Evolutionary conservation across 2,797 vertebrate species (phyloP), one percentile per base, ranked within the genome.

Genomic region (Xiphorhynchus erythropygius): DNA sequence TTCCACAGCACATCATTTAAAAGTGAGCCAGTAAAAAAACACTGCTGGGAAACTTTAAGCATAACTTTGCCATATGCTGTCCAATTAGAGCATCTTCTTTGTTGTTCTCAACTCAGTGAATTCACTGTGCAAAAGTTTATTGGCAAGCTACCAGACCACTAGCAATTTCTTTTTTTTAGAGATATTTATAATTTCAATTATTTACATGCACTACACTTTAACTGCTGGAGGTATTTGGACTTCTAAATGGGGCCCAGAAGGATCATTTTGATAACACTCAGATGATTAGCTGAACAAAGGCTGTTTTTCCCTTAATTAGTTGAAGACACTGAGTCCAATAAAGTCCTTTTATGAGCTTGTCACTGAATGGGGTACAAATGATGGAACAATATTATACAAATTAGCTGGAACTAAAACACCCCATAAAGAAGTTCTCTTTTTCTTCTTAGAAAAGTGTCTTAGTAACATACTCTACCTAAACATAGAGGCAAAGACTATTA

Each of bases 101-200:
- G 27, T 69, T 78, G 30, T 82, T 93, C 76, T 93, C 87, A 91
- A 30, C 49, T 95, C 46, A 35, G 33, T 81, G 74, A 95, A 59
- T 73, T 67, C 46, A 59, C 35, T 27, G 30, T 39, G 59, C 27
- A 62, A 27, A 28, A 84, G 27, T 91, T 83, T 94, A 41, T 67
- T 88, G 57, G 84, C 47, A 93, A 95, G 57, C 49, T 70, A 59
- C 64, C 81, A 94, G 87, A 84, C 73, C 68, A 87, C 75, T 85
- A 85, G 28, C 49, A 76, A 94, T 94, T 96, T 33, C 41, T 35
- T 95, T 96, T 87, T 59, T 83, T 90, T 89, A 81, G 27, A 35
- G 19, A 73, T 87, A 91, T 91, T 75, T 91, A 46, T 89, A 90
- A 95, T 95, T 94, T 71, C 86, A 92, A 95, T 93, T 94, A 94